These are phyloP conservation scores for Elachura formosa DNA, from an alignment of 2,113 vertebrate species.

Conservation along the genomic window DNA sequence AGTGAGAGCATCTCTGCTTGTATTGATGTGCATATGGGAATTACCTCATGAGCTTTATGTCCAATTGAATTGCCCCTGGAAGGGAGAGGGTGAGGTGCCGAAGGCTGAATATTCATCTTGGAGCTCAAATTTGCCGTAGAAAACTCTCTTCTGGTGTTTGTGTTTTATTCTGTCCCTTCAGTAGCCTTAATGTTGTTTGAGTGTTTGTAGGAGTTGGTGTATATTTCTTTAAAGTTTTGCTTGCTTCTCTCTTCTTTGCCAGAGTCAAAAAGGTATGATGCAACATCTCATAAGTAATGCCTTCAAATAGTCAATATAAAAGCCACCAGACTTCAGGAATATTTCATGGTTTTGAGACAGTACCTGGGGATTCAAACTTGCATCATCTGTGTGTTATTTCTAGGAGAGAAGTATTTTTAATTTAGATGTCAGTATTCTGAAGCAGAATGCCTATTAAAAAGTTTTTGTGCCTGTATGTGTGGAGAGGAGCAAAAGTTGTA, in stretches of 20 bases:
- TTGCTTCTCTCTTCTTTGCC: neutral
- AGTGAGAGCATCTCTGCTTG: neutral
- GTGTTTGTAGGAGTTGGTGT: neutral
- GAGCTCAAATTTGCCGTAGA: neutral
- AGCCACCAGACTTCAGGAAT: neutral
- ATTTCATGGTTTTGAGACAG: neutral
- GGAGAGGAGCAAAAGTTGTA: neutral
- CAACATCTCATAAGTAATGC: neutral
- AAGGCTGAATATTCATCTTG: neutral
- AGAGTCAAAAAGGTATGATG: neutral
- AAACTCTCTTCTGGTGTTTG: neutral
- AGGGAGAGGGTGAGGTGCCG: neutral
- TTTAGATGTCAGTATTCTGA: neutral
- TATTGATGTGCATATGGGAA: neutral
- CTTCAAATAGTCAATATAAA: neutral
- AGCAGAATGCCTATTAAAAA: neutral
- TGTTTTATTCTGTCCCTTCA: neutral
- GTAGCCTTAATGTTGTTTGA: neutral
- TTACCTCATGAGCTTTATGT: fast-evolving
- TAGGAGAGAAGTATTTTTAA: neutral
- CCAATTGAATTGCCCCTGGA: fast-evolving
- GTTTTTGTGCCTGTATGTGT: neutral
- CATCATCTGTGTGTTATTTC: neutral
- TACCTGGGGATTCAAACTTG: neutral
- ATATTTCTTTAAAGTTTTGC: neutral